Percentiles rank a stretch among this genome's conserved stretches.
Evolutionary conservation across 1,140 invertebrate genomes (phyloP).

Genomic region (Drosophila busckii): DNA sequence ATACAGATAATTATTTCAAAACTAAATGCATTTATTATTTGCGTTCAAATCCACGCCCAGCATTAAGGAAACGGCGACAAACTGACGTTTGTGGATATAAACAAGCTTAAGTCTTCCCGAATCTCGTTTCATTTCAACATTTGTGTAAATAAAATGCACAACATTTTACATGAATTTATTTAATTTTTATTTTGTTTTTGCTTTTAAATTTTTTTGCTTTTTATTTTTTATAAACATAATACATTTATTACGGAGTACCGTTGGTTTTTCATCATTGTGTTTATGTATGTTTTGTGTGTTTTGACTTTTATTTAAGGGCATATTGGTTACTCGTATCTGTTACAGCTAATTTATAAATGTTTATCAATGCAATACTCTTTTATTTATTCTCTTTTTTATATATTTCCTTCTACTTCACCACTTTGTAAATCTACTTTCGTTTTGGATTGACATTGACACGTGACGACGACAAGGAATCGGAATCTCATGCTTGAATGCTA

Average conservation of each 20-base stretch:
- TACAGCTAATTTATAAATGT: constrained; percentile 56
- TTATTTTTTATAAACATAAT: constrained; percentile 72
- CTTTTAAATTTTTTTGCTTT: constrained; percentile 68
- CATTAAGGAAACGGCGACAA: too few relatives aligned
- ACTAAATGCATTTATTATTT: constrained; percentile 5
- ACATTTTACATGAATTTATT: constrained; percentile 73
- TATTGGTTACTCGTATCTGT: constrained; percentile 54
- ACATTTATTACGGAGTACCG: constrained; percentile 73
- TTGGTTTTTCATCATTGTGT: constrained; percentile 27
- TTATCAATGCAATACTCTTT: constrained; percentile 21
- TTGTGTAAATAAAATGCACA: too few relatives aligned
- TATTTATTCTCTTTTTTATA: neutral
- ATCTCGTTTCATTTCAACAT: constrained; percentile 14
- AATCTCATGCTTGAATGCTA: constrained; percentile 43
- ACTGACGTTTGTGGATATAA: neutral
- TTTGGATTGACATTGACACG: constrained; percentile 62
- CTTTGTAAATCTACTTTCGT: constrained; percentile 62
- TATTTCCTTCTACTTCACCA: neutral
- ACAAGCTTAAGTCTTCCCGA: neutral
- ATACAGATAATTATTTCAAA: constrained; percentile 63
- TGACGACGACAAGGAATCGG: constrained; percentile 30
- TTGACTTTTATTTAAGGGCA: constrained; percentile 73
- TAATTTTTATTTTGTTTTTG: constrained; percentile 75
- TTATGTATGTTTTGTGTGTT: constrained; percentile 28
- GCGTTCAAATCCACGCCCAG: too few relatives aligned